Base-by-base conservation (phyloP, 2,113 vertebrate genomes). In the Leptocoma aspasia region DNA sequence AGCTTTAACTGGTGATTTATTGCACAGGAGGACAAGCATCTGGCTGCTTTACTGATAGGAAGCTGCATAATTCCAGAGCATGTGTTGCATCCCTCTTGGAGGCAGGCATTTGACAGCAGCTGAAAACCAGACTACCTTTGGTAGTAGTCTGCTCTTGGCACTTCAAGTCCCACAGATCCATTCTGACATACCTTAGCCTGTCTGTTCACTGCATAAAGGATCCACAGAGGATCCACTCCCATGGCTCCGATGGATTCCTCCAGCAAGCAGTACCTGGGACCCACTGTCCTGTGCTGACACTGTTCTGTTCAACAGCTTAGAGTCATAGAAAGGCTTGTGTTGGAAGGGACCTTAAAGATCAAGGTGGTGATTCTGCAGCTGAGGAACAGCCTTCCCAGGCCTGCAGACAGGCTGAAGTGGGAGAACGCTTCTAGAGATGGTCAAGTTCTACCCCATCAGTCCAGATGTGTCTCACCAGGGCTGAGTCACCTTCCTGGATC, bases 221-320 rank as follows among this genome's bases (percentile, higher is more conserved):
- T 21, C 5, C 39, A 20, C 41, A 45, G 56, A 30, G n/a, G 24
- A 52, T 39, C 42, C 30, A 7, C 14, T n/a, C 3, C 0, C 9
- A 19, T n/a, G 23, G 12, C 44, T 22, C 50, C 5, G 2, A 20
- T 2, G 17, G 31, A 49, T 64, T 52, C 20, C 22, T 59, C 11
- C 88, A 45, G 27, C 19, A 15, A 39, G 56, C 50, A 37, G 44
- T 13, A 22, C 27, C 75, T 47, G 37, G 9, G 39, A 60, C 30
- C 11, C 35, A 6, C 28, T 60, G 59, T 15, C 33, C 69, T 0
- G 0, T 28, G 44, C 57, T 50, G 82, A 42, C 28, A 15, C 26
- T 11, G 0, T 10, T 26, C 15, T 45, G 22, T 20, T 47, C 1
- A 17, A 19, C 54, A 54, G 30, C 5, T 10, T 1, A 10, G 28